Percentiles rank a stretch among this genome's conserved stretches.
These are phyloP conservation scores for Parasteatoda tepidariorum DNA, from an alignment of 1,140 invertebrate species.

Conservation along the genomic window DNA sequence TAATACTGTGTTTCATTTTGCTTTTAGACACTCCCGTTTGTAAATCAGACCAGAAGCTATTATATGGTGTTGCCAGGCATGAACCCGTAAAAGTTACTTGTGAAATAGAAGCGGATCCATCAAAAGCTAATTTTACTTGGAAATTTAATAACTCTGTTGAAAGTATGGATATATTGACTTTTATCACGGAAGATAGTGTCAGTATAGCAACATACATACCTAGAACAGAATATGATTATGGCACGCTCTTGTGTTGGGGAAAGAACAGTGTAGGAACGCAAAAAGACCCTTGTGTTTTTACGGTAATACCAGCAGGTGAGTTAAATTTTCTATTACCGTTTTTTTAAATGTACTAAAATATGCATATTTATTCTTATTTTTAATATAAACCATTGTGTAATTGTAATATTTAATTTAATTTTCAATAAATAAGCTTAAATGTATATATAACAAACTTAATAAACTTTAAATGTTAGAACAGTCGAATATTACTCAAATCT, in stretches of 20 bases:
- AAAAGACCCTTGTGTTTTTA: constrained; percentile 85
- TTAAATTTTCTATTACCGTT: too few relatives aligned
- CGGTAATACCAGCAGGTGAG: constrained; percentile 89
- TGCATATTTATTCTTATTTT: neutral
- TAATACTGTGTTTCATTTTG: neutral
- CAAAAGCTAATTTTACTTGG: constrained; percentile 64
- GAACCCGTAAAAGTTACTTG: constrained; percentile 64
- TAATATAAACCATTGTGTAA: too few relatives aligned
- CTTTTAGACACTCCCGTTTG: constrained; percentile 64
- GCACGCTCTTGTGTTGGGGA: constrained; percentile 87
- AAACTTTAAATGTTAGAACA: too few relatives aligned
- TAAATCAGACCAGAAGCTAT: constrained; percentile 57
- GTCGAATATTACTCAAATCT: too few relatives aligned
- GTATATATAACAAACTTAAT: too few relatives aligned
- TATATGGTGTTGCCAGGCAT: constrained; percentile 63
- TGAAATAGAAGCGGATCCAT: constrained; percentile 64
- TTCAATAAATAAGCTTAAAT: too few relatives aligned
- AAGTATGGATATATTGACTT: constrained; percentile 49
- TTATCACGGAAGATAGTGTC: constrained; percentile 78
- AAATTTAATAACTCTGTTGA: constrained; percentile 63
- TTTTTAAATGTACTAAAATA: too few relatives aligned
- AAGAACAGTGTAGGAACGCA: constrained; percentile 82
- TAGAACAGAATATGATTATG: constrained; percentile 86
- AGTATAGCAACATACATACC: constrained; percentile 70
- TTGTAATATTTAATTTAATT: too few relatives aligned